Evolutionary conservation across 2,113 vertebrate genomes (phyloP).

Genomic region (Melanerpes formicivorus): DNA sequence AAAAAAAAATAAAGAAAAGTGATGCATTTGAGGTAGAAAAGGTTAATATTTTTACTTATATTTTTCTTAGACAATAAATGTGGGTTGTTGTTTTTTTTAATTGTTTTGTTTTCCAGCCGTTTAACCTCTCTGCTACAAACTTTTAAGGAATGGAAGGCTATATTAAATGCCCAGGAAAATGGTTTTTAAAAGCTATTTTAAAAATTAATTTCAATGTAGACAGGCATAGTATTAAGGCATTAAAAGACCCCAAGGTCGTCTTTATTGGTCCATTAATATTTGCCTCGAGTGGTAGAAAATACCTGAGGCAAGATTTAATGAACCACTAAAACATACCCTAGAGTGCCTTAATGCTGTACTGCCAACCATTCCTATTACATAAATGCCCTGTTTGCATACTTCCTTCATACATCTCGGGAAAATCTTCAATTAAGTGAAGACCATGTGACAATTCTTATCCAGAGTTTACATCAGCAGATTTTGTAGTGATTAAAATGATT

Average conservation of each 20-base stretch:
- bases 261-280: slow-evolving; percentile 85
- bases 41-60: background rate
- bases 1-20: background rate
- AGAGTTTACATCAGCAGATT: slow-evolving; percentile 55
- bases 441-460: slow-evolving; percentile 54
- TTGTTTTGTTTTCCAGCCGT: slow-evolving; percentile 15
- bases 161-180: slow-evolving; percentile 76
- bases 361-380: slow-evolving; percentile 75
- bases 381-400: slow-evolving; percentile 75
- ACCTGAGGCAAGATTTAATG: slow-evolving; percentile 84
- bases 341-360: slow-evolving; percentile 77
- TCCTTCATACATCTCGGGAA: slow-evolving; percentile 67
- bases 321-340: slow-evolving; percentile 81
- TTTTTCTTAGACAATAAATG: slow-evolving; percentile 24
- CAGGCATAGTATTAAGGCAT: slow-evolving; percentile 72
- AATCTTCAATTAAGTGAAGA: slow-evolving; percentile 78
- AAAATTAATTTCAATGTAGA: slow-evolving; percentile 83
- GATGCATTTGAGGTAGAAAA: background rate
- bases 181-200: slow-evolving; percentile 78
- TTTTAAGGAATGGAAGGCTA: slow-evolving; percentile 45
- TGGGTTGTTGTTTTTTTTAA: background rate
- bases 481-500: slow-evolving; percentile 58
- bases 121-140: slow-evolving; percentile 46
- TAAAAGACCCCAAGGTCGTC: slow-evolving; percentile 77
- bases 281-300: slow-evolving; percentile 79